Conservation (phyloP, 2,888 invertebrate genomes). For the Anorthoa munda region DNA sequence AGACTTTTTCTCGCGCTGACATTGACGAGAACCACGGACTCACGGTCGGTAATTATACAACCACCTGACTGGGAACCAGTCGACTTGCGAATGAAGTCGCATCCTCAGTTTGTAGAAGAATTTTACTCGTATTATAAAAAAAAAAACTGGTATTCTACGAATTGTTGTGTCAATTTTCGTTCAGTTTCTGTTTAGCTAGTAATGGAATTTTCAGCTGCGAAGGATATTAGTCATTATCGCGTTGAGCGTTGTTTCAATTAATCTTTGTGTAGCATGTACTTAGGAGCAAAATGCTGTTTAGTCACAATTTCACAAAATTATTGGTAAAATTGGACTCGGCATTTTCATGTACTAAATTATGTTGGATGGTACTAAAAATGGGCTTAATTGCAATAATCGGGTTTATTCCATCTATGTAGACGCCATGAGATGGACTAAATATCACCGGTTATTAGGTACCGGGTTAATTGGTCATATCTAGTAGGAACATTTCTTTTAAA, state of each 20-base stretch:
- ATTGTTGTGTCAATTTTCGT: slow-evolving; percentile 29
- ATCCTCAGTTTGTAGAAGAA: slow-evolving; percentile 62
- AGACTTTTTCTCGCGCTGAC: slow-evolving; percentile 74
- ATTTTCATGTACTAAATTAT: no score
- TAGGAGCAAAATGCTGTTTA: background rate
- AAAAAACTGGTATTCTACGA: slow-evolving; percentile 33
- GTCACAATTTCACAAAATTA: background rate
- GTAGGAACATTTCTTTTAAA: background rate
- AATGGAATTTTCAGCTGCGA: slow-evolving; percentile 15
- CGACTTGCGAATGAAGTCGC: slow-evolving; percentile 64
- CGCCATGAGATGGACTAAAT: no score
- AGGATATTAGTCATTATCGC: background rate
- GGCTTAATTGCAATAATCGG: no score
- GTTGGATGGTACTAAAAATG: no score
- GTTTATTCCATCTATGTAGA: no score
- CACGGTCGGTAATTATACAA: slow-evolving; percentile 69
- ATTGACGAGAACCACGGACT: slow-evolving; percentile 72
- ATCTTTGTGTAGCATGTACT: background rate
- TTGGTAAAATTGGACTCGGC: background rate
- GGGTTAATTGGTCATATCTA: background rate
- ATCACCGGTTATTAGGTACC: no score
- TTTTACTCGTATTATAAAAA: slow-evolving; percentile 52
- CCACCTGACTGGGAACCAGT: slow-evolving; percentile 72
- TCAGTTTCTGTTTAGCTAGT: slow-evolving; percentile 23
- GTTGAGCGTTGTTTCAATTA: background rate